These are phyloP conservation scores for Hypsibius dujardini DNA, from an alignment of 1,140 invertebrate species.

Conservation along the genomic window DNA sequence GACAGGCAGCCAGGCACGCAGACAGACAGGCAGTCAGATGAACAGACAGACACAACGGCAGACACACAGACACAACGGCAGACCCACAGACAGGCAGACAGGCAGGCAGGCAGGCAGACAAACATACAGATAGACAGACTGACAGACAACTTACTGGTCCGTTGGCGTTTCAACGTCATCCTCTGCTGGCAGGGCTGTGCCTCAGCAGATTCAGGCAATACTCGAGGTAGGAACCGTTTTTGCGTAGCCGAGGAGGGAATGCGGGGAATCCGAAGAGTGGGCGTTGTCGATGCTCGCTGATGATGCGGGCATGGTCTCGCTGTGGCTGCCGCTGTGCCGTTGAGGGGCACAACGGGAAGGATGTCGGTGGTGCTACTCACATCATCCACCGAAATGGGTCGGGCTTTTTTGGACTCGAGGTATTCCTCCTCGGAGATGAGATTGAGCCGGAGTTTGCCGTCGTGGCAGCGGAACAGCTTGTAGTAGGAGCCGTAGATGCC, in stretches of 20 bases:
- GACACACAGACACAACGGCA: no score
- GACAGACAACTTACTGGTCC: no score
- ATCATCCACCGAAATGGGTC: not conserved
- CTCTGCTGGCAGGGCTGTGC: no score
- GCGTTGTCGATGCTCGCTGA: not conserved
- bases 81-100: no score
- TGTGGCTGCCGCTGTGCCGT: not conserved
- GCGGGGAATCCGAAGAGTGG: not conserved
- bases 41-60: no score
- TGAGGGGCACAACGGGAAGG: not conserved
- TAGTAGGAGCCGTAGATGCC: slow-evolving; percentile 7
- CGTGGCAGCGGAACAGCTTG: not conserved
- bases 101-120: no score
- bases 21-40: no score
- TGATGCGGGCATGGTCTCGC: not conserved
- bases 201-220: no score
- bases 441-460: slow-evolving; percentile 6
- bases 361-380: not conserved
- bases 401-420: not conserved
- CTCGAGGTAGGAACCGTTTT: not conserved
- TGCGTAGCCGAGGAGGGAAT: not conserved
- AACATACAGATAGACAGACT: no score
- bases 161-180: no score
- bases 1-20: no score
- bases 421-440: slow-evolving; percentile 10